Percentiles rank a stretch among this genome's conserved stretches.
Conservation (phyloP, 2,888 invertebrate genomes). For the Ischnus inquisitorius region DNA sequence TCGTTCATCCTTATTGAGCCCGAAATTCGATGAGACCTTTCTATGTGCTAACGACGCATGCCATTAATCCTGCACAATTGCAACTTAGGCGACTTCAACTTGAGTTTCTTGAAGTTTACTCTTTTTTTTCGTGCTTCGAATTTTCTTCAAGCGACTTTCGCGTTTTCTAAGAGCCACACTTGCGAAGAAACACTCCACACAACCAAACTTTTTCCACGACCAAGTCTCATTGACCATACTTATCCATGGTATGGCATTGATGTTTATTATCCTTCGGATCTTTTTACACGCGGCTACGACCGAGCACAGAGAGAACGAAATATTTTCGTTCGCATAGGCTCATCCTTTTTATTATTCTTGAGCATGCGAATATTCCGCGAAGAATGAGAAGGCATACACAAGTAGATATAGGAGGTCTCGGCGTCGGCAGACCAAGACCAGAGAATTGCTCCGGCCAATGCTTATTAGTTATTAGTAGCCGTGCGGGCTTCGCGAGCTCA, state of each 20-base stretch:
- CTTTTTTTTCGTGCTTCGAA: too few species aligned
- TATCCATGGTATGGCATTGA: neutral
- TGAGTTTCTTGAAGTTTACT: too few species aligned
- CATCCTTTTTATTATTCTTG: slow-evolving; percentile 44
- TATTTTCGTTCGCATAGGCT: slow-evolving; percentile 27
- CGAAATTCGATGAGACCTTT: neutral
- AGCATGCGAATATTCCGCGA: slow-evolving; percentile 27
- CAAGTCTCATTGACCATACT: neutral
- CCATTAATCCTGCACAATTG: neutral
- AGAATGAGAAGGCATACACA: slow-evolving; percentile 46
- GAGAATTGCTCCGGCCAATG: slow-evolving; percentile 54
- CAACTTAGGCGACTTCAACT: neutral
- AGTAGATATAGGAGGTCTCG: neutral
- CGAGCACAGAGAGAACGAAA: slow-evolving; percentile 11
- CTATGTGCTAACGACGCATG: neutral
- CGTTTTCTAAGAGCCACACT: too few species aligned
- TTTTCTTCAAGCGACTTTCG: too few species aligned
- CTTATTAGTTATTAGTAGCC: slow-evolving; percentile 80
- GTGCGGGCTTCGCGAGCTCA: slow-evolving; percentile 66
- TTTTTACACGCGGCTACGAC: neutral
- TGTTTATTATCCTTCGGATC: neutral
- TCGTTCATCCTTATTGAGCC: neutral
- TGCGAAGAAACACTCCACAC: too few species aligned
- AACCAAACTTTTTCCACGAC: too few species aligned
- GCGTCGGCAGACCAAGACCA: slow-evolving; percentile 29